Base-by-base conservation (phyloP, 2,113 vertebrate species). In the Centropus unirufus region DNA sequence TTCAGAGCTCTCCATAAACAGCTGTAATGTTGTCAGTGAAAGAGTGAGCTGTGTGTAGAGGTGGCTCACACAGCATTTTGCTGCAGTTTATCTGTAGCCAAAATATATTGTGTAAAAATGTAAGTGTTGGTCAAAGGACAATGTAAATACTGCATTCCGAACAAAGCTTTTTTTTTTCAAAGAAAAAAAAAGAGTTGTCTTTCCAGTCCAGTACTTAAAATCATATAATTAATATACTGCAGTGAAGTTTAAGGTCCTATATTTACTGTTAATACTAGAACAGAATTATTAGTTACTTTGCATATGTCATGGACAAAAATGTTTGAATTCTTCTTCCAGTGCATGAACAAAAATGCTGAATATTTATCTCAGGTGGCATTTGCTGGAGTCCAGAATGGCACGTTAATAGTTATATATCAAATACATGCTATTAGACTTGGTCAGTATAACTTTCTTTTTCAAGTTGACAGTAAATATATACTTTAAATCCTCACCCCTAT, bases 1-100 rank as follows among this genome's bases (percentile, higher is more conserved):
- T 88, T 98, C 98, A 54, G 98, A 99, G 93, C 96, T 99, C 80
- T 98, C 99, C 3, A 96, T 99, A 90, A 98, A 98, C 96, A 99
- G 98, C 97, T 98, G 98, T 96, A 98, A 98, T 26, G 96, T 98
- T 89, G 96, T 98, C 77, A 98, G 96, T 18, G 98, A 99, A 89
- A 98, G 98, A 97, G 99, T 99, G 32, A 99, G 99, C 95, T 99
- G 98, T 91, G 99, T 99, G 93, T 99, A 97, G 99, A 44, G 42
- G 63, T 49, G 79, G n/a, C 80, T 86, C 77, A 15, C 46, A 5
- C 34, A 24, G 91, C 76, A 42, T 75, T 93, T 81, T 85, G 91
- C 90, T 97, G 51, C 47, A 0, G 92, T 27, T 23, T 89, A 8
- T 54, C 95, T 84, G 95, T 94, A 90, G 95, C 90, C 67, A 40